phyloP scores from a whole-genome alignment of 2,888 invertebrate genomes.

The Netelia melanura region DNA sequence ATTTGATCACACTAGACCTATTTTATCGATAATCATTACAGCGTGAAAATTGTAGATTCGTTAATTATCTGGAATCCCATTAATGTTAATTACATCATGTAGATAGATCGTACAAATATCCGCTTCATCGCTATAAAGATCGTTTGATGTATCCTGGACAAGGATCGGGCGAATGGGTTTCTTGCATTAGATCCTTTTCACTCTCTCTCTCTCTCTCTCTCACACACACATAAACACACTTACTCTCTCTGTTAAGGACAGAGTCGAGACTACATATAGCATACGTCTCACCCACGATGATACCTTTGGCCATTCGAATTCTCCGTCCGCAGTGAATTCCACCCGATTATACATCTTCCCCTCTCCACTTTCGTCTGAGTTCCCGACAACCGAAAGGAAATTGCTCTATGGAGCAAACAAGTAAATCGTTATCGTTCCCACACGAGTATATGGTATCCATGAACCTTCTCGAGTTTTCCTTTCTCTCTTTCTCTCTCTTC shows the following conservation, averaged over 20 bases:
- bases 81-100: slow-evolving; percentile 23
- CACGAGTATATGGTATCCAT: slow-evolving; percentile 31
- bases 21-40: slow-evolving; percentile 14
- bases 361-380: slow-evolving; percentile 37
- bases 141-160: slow-evolving; percentile 62
- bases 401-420: slow-evolving; percentile 76
- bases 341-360: slow-evolving; percentile 50
- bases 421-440: slow-evolving; percentile 76
- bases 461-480: background rate
- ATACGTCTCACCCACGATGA: slow-evolving; percentile 39
- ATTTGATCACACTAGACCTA: no score
- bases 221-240: background rate
- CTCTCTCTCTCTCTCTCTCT: slow-evolving; percentile 44
- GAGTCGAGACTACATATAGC: background rate
- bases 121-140: slow-evolving; percentile 51
- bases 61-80: background rate
- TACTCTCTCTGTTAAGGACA: background rate
- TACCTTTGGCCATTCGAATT: slow-evolving; percentile 25
- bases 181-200: slow-evolving; percentile 32
- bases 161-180: slow-evolving; percentile 33
- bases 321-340: slow-evolving; percentile 35
- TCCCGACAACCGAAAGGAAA: slow-evolving; percentile 69
- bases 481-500: background rate
- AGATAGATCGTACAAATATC: slow-evolving; percentile 42
- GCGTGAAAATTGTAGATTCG: background rate